Base-by-base conservation (phyloP, 1,140 invertebrate species). In the Pseudomyrmex cubaensis region DNA sequence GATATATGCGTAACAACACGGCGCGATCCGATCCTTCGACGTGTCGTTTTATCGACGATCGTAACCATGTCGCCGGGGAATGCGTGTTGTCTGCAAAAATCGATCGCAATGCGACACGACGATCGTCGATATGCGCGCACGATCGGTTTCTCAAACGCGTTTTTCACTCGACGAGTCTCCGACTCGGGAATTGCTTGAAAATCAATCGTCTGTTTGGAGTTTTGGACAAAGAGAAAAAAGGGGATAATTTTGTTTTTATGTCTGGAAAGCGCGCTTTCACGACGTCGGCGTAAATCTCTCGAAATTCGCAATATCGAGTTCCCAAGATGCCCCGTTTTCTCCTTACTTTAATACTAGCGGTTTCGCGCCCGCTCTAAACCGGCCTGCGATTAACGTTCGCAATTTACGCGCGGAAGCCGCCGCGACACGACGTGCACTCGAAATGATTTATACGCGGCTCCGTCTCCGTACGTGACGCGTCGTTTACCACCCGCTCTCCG, bases 381-480 rank as follows among this genome's bases (percentile, higher is more conserved):
- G 66, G 12, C 66, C 66, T 50, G 66, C 76, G 66, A 80, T 80
- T 80, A 80, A 20, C 76, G 76, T n/a, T 80, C 20, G 66, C 76
- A 80, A 80, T 80, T 70, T 80, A 70, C 76, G 76, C 66, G 76
- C 76, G 76, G 76, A 70, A 80, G 66, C 76, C 54, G 61, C 61
- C 70, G 50, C 76, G 66, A 70, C 66, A 66, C 76, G 64, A 57
- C 76, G 76, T 78, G 66, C 66, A 59, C 66, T 80, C 76, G 64
- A 59, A 70, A 80, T 80, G 76, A 80, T 80, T 80, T 80, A 80
- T 80, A 80, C 54, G 76, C 66, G 76, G 35, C 46, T 70, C 76
- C 76, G 54, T 78, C 64, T 78, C 54, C n/a, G 76, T 61, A 80
- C 76, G 76, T 80, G 76, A 80, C 76, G 76, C 76, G 54, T 80